Base-by-base conservation (phyloP, 2,888 invertebrate genomes). In the Epistrophe grossulariae region DNA sequence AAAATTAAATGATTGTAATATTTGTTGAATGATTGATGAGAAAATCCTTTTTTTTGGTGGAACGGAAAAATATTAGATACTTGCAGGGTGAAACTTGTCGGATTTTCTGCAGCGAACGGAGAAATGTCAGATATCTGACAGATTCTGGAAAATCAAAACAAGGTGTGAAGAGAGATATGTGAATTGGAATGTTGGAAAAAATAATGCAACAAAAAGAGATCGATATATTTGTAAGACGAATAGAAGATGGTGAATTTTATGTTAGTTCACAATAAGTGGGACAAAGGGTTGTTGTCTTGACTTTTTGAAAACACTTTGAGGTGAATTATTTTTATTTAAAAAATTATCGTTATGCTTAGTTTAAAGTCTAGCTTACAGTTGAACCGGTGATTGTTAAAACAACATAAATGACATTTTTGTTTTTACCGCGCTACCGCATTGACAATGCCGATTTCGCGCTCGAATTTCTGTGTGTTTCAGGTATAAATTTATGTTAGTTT, bases 91-190 rank as follows among this genome's bases (percentile, higher is more conserved):
- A 64, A 62, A 77, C 71, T 79, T 84, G 76, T 79, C 72, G 81
- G 68, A 78, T 77, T 81, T 80, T 71, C 55, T 60, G 66, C 72
- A 52, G 52, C 31, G 28, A 31, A 38, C 40, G 10, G 59, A n/a
- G 10, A 72, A 73, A 60, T 78, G 85, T 78, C 85, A 85, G 10
- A 50, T 64, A 24, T 81, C 64, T 85, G 85, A 85, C 85, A 81
- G 81, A 31, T 64, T 28, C 13, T 71, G 55, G 57, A 50, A 64
- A 24, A 62, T 62, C 45, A 52, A 62, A 68, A 78, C 60, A 72
- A 73, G 55, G 62, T 43, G 62, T 11, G 68, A 68, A 68, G 73
- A 45, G 24, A 52, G 40, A 13, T 5, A 19, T 38, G 43, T 35
- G 2, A 1, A 66, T 60, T 79, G 28, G 55, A 70, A 55, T 24